Evolutionary conservation across 2,888 invertebrate genomes (phyloP).

Genomic region (Pocota personata): DNA sequence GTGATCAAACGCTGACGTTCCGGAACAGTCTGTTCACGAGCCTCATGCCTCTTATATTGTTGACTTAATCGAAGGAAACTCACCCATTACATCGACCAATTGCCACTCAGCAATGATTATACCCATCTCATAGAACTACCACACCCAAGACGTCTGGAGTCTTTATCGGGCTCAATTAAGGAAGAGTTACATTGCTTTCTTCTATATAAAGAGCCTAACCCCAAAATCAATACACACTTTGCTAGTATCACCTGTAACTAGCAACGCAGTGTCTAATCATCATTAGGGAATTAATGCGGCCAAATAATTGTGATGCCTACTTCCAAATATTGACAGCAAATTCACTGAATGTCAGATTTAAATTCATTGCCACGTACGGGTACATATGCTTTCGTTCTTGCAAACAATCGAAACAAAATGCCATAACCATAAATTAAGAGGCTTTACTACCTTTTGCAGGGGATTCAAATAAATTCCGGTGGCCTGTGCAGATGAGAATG

Average conservation of each 20-base stretch:
- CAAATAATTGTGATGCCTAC: background rate
- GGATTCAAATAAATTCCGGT: background rate
- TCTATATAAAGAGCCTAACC: background rate
- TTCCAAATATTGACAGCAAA: background rate
- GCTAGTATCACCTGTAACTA: background rate
- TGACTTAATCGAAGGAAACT: background rate
- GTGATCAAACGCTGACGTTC: background rate
- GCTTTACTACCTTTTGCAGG: background rate
- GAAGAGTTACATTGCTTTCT: background rate
- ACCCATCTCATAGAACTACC: too few species aligned
- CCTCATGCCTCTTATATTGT: background rate
- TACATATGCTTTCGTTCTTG: constrained; percentile 5
- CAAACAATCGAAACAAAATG: background rate
- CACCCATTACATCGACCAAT: background rate
- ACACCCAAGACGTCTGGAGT: background rate
- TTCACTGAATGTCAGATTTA: background rate
- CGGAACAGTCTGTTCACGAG: background rate
- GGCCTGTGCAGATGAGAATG: background rate
- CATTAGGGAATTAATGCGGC: background rate
- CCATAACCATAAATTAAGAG: constrained; percentile 16
- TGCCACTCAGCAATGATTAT: background rate
- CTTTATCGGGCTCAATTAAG: background rate
- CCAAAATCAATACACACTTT: background rate
- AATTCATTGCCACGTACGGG: constrained; percentile 14
- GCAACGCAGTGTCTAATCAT: background rate